A percentile compares a stretch with the other conserved stretches of the same genome.
phyloP scores from a whole-genome alignment of 1,140 invertebrate genomes.

The Caenorhabditis brenneri region DNA sequence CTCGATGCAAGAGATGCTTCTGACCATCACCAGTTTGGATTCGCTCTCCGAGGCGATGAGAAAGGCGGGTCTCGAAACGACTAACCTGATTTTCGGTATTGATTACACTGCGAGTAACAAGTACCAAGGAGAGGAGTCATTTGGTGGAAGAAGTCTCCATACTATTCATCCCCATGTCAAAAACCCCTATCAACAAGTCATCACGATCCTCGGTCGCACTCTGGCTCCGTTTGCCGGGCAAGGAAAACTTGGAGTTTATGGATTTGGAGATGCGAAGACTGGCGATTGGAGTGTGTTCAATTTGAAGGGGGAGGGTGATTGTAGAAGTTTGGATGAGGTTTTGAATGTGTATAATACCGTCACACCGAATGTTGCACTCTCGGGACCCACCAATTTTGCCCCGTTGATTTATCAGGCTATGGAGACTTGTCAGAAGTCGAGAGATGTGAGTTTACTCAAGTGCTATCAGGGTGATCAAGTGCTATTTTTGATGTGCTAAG shows the following conservation, averaged over 20 bases:
- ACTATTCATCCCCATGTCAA: slow-evolving; percentile 69
- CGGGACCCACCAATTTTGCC: slow-evolving; percentile 73
- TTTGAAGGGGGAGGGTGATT: slow-evolving; percentile 70
- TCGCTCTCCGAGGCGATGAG: slow-evolving; percentile 66
- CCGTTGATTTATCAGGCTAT: slow-evolving; percentile 74
- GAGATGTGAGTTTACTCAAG: slow-evolving; percentile 63
- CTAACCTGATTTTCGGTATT: slow-evolving; percentile 71
- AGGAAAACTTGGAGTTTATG: slow-evolving; percentile 73
- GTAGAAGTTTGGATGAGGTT: slow-evolving; percentile 73
- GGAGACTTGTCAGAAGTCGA: slow-evolving; percentile 71
- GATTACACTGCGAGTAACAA: slow-evolving; percentile 76
- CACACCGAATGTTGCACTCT: slow-evolving; percentile 71
- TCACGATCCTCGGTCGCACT: slow-evolving; percentile 73
- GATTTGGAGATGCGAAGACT: slow-evolving; percentile 73
- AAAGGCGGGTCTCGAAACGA: slow-evolving; percentile 67
- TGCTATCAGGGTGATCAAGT: too few species aligned
- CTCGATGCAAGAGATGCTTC: slow-evolving; percentile 67
- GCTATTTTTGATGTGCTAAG: too few species aligned
- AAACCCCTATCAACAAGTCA: slow-evolving; percentile 71
- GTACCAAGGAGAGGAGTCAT: slow-evolving; percentile 74
- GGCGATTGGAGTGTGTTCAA: slow-evolving; percentile 72
- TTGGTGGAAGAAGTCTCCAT: slow-evolving; percentile 72
- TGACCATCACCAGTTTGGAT: slow-evolving; percentile 64
- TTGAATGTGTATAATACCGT: slow-evolving; percentile 70
- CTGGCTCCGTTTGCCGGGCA: slow-evolving; percentile 73